phyloP scores from a whole-genome alignment of 2,888 invertebrate genomes.

The Andrena hattorfiana region DNA sequence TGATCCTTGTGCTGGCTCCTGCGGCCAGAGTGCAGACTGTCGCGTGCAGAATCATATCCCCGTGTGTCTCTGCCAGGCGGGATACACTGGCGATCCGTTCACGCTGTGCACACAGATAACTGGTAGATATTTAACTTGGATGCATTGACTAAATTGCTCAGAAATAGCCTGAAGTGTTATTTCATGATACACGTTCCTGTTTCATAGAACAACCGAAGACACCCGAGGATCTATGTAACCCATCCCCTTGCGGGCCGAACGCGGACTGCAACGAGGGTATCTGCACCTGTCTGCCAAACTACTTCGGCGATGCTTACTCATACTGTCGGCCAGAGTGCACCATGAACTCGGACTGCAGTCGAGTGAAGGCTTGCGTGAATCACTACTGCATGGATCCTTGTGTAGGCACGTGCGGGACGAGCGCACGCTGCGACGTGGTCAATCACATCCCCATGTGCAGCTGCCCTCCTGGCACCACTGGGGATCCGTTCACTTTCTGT shows the following conservation, averaged over 20 bases:
- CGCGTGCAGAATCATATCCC: slow-evolving; percentile 90
- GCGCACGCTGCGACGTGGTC: slow-evolving; percentile 90
- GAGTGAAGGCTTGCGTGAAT: slow-evolving; percentile 89
- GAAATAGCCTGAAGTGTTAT: neutral
- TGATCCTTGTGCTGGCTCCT: slow-evolving; percentile 90
- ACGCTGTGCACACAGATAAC: slow-evolving; percentile 86
- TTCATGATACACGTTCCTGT: neutral
- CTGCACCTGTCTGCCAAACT: slow-evolving; percentile 90
- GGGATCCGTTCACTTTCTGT: slow-evolving; percentile 90
- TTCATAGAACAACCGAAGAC: slow-evolving; percentile 79
- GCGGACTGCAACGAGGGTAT: slow-evolving; percentile 83
- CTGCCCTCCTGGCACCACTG: slow-evolving; percentile 89
- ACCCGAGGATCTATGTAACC: slow-evolving; percentile 87
- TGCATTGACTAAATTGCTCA: neutral
- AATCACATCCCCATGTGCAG: slow-evolving; percentile 92
- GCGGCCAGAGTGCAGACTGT: slow-evolving; percentile 90
- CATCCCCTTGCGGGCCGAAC: slow-evolving; percentile 90
- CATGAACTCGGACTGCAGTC: slow-evolving; percentile 90
- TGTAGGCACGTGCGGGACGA: slow-evolving; percentile 90
- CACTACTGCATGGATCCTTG: slow-evolving; percentile 91
- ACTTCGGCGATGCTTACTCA: slow-evolving; percentile 90
- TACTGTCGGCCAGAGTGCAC: slow-evolving; percentile 91
- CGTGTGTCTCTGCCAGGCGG: slow-evolving; percentile 87
- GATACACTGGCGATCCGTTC: slow-evolving; percentile 90
- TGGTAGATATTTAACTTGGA: slow-evolving; percentile 53